Conservation (phyloP, 2,888 invertebrate genomes). For the Napeogenes sylphis region DNA sequence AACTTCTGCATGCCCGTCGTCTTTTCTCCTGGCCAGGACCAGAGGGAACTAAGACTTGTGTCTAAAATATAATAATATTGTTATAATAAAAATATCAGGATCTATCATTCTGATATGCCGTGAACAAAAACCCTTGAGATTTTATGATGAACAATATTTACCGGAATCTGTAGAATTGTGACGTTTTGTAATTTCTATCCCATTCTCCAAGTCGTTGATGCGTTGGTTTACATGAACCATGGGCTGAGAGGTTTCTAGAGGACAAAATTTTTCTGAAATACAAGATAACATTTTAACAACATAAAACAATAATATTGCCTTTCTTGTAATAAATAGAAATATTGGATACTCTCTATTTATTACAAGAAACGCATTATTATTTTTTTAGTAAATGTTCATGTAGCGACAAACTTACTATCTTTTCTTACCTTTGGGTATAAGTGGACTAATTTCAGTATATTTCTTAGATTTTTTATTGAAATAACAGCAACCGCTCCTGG, state of each 20-base stretch:
- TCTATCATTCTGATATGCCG: too few species aligned
- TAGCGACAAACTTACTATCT: too few species aligned
- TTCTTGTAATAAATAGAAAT: too few species aligned
- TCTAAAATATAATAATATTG: conserved; percentile 37
- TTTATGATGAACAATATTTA: conserved; percentile 27
- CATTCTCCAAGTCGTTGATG: conserved; percentile 49
- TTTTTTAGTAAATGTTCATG: too few species aligned
- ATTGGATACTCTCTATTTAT: too few species aligned
- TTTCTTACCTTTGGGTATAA: conserved; percentile 53
- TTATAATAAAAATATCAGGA: too few species aligned
- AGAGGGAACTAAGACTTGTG: conserved; percentile 52
- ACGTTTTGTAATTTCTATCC: conserved; percentile 41
- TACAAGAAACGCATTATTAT: too few species aligned
- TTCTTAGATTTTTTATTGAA: conserved; percentile 63
- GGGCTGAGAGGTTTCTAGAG: conserved; percentile 36
- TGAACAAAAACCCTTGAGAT: too few species aligned
- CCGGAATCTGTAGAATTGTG: conserved; percentile 58
- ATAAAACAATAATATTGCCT: too few species aligned
- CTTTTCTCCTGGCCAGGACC: conserved; percentile 78
- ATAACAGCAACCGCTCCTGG: conserved; percentile 68
- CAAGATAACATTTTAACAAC: conserved; percentile 1
- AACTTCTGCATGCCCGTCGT: conserved; percentile 59
- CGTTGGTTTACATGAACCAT: conserved; percentile 36
- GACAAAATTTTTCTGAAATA: conserved; percentile 44
- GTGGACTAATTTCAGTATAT: conserved; percentile 76